These are phyloP conservation scores for Numenius arquata DNA, from an alignment of 2,113 vertebrate genomes.

Conservation along the genomic window DNA sequence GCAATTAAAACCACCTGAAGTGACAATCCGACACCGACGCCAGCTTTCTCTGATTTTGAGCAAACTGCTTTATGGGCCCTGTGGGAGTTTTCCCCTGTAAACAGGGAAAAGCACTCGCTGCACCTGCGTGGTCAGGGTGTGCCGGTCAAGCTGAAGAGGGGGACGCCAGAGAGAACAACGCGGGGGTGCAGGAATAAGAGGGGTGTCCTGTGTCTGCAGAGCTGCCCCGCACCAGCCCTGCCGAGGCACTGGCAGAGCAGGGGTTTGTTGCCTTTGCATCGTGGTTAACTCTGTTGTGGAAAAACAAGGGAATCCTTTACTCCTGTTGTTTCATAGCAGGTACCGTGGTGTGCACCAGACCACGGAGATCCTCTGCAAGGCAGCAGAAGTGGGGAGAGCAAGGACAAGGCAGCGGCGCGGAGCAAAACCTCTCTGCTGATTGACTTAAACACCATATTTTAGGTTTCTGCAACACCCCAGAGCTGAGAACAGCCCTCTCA, in stretches of 20 bases:
- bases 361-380: not conserved
- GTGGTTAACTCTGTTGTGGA: not conserved
- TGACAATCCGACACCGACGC: not conserved
- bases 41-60: not conserved
- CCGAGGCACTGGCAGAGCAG: not conserved
- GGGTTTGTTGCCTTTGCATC: not conserved
- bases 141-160: not conserved
- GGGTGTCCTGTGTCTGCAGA: not conserved
- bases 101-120: not conserved
- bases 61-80: not conserved
- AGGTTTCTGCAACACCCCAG: not conserved
- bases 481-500: not conserved
- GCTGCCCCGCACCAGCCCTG: not conserved
- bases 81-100: not conserved
- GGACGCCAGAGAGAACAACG: not conserved
- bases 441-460: not conserved
- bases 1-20: not conserved
- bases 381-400: not conserved
- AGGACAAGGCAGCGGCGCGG: not conserved
- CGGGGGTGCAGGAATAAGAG: not conserved
- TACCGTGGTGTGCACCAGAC: not conserved
- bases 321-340: not conserved
- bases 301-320: not conserved
- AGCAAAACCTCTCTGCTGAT: not conserved
- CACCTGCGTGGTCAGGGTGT: not conserved